A percentile compares a stretch with the other conserved stretches of the same genome.
These are phyloP conservation scores for Neotragus moschatus DNA, from an alignment of 2,113 vertebrate genomes.

Conservation along the genomic window DNA sequence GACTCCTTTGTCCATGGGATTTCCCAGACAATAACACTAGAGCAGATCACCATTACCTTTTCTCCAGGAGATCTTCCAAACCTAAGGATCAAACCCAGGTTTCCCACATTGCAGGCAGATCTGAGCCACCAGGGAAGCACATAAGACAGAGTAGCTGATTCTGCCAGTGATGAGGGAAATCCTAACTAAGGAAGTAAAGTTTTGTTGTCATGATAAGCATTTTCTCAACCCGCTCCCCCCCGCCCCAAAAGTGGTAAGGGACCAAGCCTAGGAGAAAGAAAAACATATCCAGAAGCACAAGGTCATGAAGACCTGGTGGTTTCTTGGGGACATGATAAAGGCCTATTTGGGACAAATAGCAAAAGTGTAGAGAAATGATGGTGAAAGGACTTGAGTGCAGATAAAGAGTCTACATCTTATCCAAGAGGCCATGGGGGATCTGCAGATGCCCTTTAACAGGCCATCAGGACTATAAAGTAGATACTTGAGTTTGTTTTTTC, in stretches of 20 bases:
- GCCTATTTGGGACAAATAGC: neutral
- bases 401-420: neutral
- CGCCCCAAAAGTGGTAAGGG: neutral
- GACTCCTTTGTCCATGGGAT: neutral
- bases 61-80: neutral
- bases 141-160: neutral
- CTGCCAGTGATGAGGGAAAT: neutral
- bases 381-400: neutral
- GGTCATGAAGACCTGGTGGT: neutral
- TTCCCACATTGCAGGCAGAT: neutral
- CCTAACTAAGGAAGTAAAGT: neutral
- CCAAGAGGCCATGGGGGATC: neutral
- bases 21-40: neutral
- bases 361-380: neutral
- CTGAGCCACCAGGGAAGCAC: neutral
- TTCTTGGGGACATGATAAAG: neutral
- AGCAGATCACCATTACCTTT: neutral
- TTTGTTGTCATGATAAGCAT: neutral
- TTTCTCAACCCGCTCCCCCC: neutral
- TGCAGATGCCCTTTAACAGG: neutral
- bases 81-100: neutral
- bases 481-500: neutral
- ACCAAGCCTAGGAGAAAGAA: neutral
- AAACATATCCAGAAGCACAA: neutral
- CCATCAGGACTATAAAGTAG: neutral